These are phyloP conservation scores for Lasioglossum zephyrum DNA, from an alignment of 2,888 invertebrate species.

Conservation along the genomic window DNA sequence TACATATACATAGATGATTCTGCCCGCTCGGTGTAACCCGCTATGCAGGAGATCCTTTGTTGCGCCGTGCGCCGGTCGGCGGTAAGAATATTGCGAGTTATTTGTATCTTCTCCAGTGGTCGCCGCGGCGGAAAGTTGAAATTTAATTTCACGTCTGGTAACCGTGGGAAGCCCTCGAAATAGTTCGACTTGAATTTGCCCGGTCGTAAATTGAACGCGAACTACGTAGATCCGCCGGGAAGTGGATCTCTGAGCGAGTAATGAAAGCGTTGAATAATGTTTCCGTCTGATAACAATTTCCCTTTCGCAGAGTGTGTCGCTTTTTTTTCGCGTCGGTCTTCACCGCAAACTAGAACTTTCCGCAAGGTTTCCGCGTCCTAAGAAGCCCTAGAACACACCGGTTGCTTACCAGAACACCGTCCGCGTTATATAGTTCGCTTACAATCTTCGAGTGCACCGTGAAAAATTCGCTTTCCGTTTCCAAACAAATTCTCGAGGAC, in stretches of 20 bases:
- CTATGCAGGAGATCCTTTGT: not conserved
- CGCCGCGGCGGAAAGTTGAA: slow-evolving; percentile 19
- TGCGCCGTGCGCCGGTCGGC: too few relatives aligned
- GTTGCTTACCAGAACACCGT: not conserved
- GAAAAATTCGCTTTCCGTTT: not conserved
- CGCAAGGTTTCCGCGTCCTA: not conserved
- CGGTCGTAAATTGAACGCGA: not conserved
- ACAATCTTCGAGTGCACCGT: not conserved
- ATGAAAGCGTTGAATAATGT: slow-evolving; percentile 5
- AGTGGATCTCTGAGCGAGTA: not conserved
- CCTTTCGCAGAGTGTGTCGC: not conserved
- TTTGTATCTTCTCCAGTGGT: not conserved
- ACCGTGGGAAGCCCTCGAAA: not conserved
- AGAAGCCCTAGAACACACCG: not conserved
- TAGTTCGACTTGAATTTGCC: not conserved
- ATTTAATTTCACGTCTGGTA: slow-evolving; percentile 27
- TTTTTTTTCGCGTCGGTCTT: not conserved
- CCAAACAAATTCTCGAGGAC: not conserved
- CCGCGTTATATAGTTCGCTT: not conserved
- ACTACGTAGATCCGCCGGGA: not conserved
- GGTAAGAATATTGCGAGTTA: slow-evolving; percentile 17
- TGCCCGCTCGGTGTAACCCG: not conserved
- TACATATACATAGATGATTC: not conserved
- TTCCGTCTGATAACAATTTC: slow-evolving; percentile 8
- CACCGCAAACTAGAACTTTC: not conserved